Evolutionary conservation across 2,888 invertebrate genomes (phyloP), one percentile per base, ranked within the genome.

Genomic region (Melolontha melolontha): DNA sequence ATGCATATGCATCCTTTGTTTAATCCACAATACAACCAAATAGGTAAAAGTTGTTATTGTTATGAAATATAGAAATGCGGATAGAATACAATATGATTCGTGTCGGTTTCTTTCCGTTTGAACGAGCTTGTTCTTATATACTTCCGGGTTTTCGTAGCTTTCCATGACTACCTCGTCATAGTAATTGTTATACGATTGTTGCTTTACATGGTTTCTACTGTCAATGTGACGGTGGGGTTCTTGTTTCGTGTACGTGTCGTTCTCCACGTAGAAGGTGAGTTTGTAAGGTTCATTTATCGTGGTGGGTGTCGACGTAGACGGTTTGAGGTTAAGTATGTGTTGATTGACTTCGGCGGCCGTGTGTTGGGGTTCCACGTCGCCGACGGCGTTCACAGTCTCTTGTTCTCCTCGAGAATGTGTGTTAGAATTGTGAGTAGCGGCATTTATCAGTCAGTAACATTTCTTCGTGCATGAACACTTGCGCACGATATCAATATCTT

Each of bases 391-490:
- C 67, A 64, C 71, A 64, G 67, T 67, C 64, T 69, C 67, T 54
- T 39, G 54, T 17, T 54, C 16, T 39, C 52, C 62, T n/a, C 63
- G 63, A 67, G 71, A 71, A 22, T 71, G 71, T 51, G 70, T 50
- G 81, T 82, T 80, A 82, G 83, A 82, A 82, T 79, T 83, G 83
- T 82, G 82, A 82, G 84, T 86, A 87, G 87, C 86, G 87, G 87
- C 88, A 84, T 87, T 83, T 85, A 84, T 85, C 87, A 87, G 87
- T 87, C 88, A 91, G 88, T 91, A 90, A 86, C 95, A 96, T 86
- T 95, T 95, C 86, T 94, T 94, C 77, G 92, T 92, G 87, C 97
- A 97, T 75, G 95, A 94, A 85, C 98, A 98, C 84, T 97, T 97
- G 82, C 97, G 92, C 81, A 98, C 95, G 83, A 98, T 94, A 81